phyloP scores from a whole-genome alignment of 2,113 vertebrate genomes.

The Trinectes maculatus region DNA sequence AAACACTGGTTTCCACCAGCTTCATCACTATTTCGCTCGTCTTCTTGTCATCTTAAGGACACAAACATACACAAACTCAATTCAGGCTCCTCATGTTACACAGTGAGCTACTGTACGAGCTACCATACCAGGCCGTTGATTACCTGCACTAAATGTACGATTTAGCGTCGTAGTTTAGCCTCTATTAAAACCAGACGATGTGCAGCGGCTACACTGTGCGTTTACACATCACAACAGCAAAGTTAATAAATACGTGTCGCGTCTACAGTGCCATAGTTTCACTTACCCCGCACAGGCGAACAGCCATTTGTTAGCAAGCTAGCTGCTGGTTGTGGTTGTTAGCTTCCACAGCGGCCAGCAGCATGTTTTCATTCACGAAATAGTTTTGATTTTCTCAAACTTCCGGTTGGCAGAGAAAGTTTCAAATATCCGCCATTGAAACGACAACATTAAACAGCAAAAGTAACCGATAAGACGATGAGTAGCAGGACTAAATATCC shows the following conservation, averaged over 20 bases:
- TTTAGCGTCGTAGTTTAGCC: no score
- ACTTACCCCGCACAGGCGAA: conserved; percentile 53
- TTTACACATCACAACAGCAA: fast-evolving
- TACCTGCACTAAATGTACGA: no score
- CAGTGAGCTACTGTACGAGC: neutral
- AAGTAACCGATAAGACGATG: neutral
- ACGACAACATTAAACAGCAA: neutral
- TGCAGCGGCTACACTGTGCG: no score
- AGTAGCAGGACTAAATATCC: conserved; percentile 11
- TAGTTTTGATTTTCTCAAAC: neutral
- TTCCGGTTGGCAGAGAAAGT: neutral
- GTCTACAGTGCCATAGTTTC: neutral
- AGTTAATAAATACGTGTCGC: neutral
- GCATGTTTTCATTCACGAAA: conserved; percentile 43
- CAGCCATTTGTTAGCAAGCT: conserved; percentile 46
- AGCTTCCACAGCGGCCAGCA: conserved; percentile 27
- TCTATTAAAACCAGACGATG: no score
- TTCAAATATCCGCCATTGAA: neutral
- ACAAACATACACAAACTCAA: conserved; percentile 7
- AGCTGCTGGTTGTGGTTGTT: conserved; percentile 27
- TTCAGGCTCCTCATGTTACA: neutral
- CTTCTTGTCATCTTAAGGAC: conserved; percentile 63
- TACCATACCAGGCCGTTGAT: no score
- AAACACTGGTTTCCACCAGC: neutral
- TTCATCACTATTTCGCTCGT: conserved; percentile 12